A percentile compares a stretch with the other conserved stretches of the same genome.
These are phyloP conservation scores for Drosophila testacea DNA, from an alignment of 2,888 invertebrate species.

Conservation along the genomic window DNA sequence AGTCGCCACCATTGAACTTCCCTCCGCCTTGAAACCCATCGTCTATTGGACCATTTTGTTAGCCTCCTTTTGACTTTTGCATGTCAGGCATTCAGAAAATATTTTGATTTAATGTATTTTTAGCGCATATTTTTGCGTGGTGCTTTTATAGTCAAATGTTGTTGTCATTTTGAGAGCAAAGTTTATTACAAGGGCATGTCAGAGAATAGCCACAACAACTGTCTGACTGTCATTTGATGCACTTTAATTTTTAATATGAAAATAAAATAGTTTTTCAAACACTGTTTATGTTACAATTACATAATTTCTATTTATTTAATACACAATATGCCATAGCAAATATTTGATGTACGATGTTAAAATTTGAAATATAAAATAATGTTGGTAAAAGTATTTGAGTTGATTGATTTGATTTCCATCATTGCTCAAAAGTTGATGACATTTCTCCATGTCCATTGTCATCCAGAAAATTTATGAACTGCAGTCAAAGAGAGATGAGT, in stretches of 20 bases:
- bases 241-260: neutral
- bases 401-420: neutral
- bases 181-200: neutral
- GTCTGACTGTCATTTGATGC: neutral
- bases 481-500: constrained; percentile 1
- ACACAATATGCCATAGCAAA: no score
- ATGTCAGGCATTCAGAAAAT: constrained; percentile 31
- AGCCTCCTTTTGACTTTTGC: constrained; percentile 5
- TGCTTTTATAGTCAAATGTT: constrained; percentile 2
- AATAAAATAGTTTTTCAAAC: no score
- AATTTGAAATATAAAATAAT: neutral
- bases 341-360: neutral
- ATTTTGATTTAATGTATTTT: constrained; percentile 45
- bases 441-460: constrained; percentile 1
- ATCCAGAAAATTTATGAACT: constrained; percentile 18
- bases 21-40: no score
- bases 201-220: neutral
- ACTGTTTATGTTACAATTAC: no score
- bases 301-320: no score
- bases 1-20: neutral
- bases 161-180: neutral
- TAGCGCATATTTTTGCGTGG: constrained; percentile 6
- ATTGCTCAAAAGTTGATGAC: neutral
- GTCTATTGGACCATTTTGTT: constrained; percentile 1
- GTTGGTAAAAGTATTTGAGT: neutral